phyloP scores from a whole-genome alignment of 2,797 vertebrate genomes.

The Atherinosoma microstoma region DNA sequence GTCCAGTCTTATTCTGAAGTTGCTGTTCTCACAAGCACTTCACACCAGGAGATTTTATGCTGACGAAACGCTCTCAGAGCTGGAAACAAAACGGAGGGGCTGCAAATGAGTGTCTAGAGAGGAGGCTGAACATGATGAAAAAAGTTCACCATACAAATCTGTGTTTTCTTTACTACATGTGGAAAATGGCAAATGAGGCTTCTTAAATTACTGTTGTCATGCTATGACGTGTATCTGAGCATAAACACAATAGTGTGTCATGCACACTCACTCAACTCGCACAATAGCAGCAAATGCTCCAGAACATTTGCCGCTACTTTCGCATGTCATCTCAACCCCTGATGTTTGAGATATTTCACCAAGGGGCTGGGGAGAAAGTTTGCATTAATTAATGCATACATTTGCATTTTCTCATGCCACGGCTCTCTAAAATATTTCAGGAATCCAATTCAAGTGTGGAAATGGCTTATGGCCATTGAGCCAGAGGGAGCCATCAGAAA shows the following conservation, averaged over 20 bases:
- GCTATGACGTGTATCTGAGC: not conserved
- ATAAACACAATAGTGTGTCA: too few species aligned
- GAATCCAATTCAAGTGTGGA: too few species aligned
- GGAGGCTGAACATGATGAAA: too few species aligned
- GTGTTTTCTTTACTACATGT: not conserved
- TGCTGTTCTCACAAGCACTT: not conserved
- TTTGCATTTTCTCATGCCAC: too few species aligned
- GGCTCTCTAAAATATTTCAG: too few species aligned
- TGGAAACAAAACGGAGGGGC: not conserved
- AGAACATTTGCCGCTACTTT: not conserved
- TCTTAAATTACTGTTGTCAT: not conserved
- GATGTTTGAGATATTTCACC: too few species aligned
- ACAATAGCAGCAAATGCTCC: not conserved
- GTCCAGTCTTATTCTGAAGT: not conserved
- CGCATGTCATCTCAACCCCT: too few species aligned
- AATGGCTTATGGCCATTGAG: not conserved
- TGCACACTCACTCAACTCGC: too few species aligned
- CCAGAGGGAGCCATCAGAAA: not conserved
- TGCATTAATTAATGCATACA: too few species aligned
- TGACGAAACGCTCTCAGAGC: not conserved
- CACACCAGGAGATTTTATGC: not conserved
- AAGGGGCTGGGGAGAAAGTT: too few species aligned
- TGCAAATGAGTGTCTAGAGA: not conserved
- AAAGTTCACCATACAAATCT: too few species aligned
- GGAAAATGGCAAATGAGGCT: not conserved